These are phyloP conservation scores for Cinclus mexicanus DNA, from an alignment of 2,113 vertebrate species.

Conservation along the genomic window DNA sequence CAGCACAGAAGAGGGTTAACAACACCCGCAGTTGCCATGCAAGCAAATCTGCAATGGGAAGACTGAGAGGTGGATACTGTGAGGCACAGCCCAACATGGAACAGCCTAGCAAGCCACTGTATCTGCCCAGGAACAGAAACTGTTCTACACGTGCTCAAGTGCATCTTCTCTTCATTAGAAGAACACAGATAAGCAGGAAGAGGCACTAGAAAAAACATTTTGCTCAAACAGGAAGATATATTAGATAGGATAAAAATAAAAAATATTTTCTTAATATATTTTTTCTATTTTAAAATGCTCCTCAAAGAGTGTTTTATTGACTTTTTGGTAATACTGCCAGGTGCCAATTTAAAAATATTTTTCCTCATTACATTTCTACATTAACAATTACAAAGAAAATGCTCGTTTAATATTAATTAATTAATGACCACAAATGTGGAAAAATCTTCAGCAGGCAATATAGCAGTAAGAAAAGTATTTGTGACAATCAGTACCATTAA, in stretches of 20 bases:
- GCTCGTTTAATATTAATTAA: not conserved
- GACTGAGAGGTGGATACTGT: not conserved
- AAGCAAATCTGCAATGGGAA: not conserved
- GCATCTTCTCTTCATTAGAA: not conserved
- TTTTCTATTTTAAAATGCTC: not conserved
- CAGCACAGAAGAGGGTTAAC: not conserved
- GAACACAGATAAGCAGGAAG: not conserved
- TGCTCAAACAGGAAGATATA: not conserved
- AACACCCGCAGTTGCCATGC: not conserved
- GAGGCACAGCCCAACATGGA: not conserved
- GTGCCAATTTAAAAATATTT: not conserved
- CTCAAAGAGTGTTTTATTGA: not conserved
- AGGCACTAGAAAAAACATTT: not conserved
- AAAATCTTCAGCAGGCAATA: not conserved
- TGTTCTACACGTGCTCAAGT: not conserved
- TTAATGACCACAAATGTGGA: not conserved
- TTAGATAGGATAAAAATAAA: not conserved
- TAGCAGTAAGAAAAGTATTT: not conserved
- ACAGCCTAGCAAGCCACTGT: not conserved
- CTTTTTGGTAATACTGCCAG: not conserved
- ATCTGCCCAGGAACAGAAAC: not conserved
- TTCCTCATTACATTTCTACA: not conserved
- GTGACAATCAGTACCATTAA: not conserved
- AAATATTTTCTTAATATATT: not conserved
- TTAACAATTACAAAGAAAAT: not conserved